Conservation (phyloP, 2,113 vertebrate species). For the Oryzias curvinotus region DNA sequence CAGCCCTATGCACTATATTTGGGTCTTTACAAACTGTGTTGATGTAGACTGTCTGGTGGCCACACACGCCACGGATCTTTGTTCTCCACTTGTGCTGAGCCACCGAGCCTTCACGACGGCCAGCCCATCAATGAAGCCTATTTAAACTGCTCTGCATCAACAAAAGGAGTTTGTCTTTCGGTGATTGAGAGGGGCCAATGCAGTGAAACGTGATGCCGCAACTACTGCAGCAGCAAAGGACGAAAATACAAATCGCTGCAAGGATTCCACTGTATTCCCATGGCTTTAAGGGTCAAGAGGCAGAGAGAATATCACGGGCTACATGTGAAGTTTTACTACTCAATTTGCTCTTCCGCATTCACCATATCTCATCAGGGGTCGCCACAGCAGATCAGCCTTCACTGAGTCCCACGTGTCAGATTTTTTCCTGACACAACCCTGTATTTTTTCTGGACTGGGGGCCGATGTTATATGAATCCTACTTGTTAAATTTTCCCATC, state of each 20-base stretch:
- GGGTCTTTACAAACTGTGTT: conserved; percentile 73
- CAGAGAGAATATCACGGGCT: conserved; percentile 22
- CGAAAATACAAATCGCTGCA: conserved; percentile 51
- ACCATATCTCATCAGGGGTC: too few relatives aligned
- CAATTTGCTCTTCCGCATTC: background rate
- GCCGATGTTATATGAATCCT: too few relatives aligned
- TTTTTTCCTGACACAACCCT: too few relatives aligned
- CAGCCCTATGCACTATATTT: conserved; percentile 73
- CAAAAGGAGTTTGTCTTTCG: conserved; percentile 63
- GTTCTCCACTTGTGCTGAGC: conserved; percentile 69
- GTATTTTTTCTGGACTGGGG: too few relatives aligned
- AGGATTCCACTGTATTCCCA: conserved; percentile 21
- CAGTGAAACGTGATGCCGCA: conserved; percentile 53
- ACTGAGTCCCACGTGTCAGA: too few relatives aligned
- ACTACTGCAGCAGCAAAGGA: conserved; percentile 43
- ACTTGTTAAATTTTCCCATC: too few relatives aligned
- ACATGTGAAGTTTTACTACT: too few relatives aligned
- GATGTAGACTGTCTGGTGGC: conserved; percentile 69
- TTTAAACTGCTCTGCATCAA: conserved; percentile 65
- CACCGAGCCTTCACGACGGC: conserved; percentile 47
- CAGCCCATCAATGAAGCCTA: conserved; percentile 59
- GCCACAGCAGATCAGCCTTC: too few relatives aligned
- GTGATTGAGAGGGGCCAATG: conserved; percentile 50
- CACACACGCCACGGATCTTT: conserved; percentile 60
- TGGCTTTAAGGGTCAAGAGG: conserved; percentile 28